Conservation (phyloP, 1,140 invertebrate species). For the Ruditapes philippinarum region DNA sequence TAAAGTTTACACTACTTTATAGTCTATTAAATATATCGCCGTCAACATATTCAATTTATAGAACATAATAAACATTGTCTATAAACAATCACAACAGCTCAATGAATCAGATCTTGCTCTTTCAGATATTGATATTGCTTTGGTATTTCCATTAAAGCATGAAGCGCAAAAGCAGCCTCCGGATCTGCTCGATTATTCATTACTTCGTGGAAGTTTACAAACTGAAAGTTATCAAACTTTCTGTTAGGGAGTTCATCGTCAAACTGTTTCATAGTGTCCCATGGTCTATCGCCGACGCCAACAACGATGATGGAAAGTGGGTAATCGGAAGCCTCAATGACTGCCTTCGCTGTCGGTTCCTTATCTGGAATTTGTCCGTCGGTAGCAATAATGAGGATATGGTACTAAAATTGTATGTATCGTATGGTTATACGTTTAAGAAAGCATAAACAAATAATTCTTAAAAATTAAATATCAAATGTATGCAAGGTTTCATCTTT, state of each 20-base stretch:
- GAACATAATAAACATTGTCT: no score
- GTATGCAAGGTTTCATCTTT: no score
- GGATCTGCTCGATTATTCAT: constrained; percentile 80
- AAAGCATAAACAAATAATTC: no score
- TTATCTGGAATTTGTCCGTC: constrained; percentile 88
- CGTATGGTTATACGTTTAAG: no score
- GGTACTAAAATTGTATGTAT: constrained; percentile 84
- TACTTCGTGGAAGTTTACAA: constrained; percentile 86
- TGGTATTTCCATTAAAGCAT: constrained; percentile 87
- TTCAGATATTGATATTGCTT: constrained; percentile 87
- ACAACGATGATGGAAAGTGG: constrained; percentile 88
- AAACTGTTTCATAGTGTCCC: constrained; percentile 87
- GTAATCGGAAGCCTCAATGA: constrained; percentile 87
- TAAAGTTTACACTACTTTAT: no score
- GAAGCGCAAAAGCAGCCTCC: constrained; percentile 86
- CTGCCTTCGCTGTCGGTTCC: constrained; percentile 85
- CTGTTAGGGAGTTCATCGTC: constrained; percentile 87
- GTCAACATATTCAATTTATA: no score
- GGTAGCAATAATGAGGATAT: constrained; percentile 87
- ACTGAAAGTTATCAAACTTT: constrained; percentile 88
- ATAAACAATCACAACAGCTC: no score
- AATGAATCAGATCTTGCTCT: no score
- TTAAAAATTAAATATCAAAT: no score
- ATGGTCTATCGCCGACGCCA: constrained; percentile 88
- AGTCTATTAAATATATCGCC: no score